Conservation (phyloP, 2,113 vertebrate genomes). For the Romanogobio albipinnatus region DNA sequence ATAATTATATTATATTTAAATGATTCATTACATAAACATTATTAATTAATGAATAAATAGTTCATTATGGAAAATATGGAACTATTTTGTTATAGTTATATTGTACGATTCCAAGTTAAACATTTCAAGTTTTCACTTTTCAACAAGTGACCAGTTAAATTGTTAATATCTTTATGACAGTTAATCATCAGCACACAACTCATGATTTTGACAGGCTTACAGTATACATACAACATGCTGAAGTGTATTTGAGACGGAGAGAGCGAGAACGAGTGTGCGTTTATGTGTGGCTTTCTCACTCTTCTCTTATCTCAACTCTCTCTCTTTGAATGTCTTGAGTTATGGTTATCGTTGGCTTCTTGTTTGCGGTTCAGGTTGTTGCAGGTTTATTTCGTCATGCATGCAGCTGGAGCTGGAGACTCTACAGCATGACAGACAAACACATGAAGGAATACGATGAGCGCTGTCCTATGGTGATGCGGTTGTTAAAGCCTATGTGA, state of each 20-base stretch:
- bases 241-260: background rate
- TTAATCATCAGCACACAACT: background rate
- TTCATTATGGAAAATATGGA: too few species aligned
- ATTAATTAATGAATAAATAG: too few species aligned
- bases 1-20: too few species aligned
- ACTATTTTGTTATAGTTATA: too few species aligned
- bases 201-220: background rate
- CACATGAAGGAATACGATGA: background rate
- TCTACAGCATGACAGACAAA: background rate
- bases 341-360: conserved; percentile 19
- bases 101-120: too few species aligned
- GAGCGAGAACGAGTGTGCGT: background rate
- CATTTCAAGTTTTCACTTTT: too few species aligned
- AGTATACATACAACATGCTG: background rate
- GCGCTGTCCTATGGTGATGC: background rate
- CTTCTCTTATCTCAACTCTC: conserved; percentile 6
- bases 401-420: background rate
- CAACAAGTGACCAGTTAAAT: background rate
- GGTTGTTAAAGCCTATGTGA: background rate
- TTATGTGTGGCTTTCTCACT: background rate
- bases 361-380: conserved; percentile 29
- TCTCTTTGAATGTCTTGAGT: background rate
- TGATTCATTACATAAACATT: too few species aligned
- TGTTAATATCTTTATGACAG: background rate
- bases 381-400: conserved; percentile 57